phyloP scores from a whole-genome alignment of 2,113 vertebrate species.

The Microtus ochrogaster region DNA sequence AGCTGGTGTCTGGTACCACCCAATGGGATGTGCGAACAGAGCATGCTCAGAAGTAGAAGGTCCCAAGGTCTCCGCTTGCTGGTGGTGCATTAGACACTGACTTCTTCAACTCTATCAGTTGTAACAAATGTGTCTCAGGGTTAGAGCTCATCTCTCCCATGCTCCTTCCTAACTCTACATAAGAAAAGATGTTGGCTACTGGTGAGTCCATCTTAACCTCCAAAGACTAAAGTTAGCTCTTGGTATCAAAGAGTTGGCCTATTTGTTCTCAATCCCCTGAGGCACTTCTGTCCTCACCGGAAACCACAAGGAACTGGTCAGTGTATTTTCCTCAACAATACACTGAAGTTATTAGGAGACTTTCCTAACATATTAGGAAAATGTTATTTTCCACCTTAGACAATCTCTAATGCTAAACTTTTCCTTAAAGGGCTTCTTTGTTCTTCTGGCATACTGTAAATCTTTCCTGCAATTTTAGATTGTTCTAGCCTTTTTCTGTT shows the following conservation, averaged over 20 bases:
- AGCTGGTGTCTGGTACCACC: background rate
- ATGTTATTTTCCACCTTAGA: background rate
- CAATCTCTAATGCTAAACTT: background rate
- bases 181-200: background rate
- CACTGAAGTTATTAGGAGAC: background rate
- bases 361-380: no score
- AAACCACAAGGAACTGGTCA: background rate
- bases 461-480: background rate
- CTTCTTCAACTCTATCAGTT: background rate
- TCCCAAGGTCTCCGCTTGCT: background rate
- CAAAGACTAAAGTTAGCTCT: background rate
- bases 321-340: background rate
- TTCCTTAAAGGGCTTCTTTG: background rate
- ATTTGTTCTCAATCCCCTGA: background rate
- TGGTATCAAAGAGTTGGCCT: background rate
- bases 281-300: background rate
- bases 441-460: background rate
- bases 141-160: background rate
- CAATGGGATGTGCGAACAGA: background rate
- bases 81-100: background rate
- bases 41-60: background rate
- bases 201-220: background rate
- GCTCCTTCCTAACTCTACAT: background rate
- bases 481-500: constrained; percentile 18
- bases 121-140: background rate